These are phyloP conservation scores for Belgica antarctica DNA, from an alignment of 2,888 invertebrate species.

Conservation along the genomic window DNA sequence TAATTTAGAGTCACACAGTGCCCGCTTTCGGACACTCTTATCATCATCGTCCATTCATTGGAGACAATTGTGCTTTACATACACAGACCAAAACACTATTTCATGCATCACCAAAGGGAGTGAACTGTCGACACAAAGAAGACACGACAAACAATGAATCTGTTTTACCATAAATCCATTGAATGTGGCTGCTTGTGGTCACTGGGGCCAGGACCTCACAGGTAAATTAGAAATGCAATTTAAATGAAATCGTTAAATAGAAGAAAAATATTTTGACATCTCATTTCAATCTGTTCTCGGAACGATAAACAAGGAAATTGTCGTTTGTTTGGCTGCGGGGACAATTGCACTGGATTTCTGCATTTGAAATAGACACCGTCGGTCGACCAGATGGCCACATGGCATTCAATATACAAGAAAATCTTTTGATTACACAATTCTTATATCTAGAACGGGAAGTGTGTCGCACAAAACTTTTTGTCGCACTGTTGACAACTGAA, in stretches of 20 bases:
- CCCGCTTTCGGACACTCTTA: too few species aligned
- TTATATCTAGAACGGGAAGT: background rate
- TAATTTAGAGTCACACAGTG: background rate
- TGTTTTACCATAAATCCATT: constrained; percentile 33
- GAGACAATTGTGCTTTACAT: constrained; percentile 5
- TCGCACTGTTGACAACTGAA: background rate
- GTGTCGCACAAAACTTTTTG: constrained; percentile 9
- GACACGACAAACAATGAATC: constrained; percentile 18
- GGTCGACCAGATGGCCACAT: constrained; percentile 10
- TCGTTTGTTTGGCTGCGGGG: background rate
- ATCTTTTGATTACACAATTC: background rate
- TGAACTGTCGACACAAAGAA: constrained; percentile 30
- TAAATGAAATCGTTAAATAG: constrained; percentile 39
- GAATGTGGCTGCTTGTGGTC: constrained; percentile 34
- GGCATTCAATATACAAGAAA: background rate
- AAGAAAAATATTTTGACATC: constrained; percentile 43
- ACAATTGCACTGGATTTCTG: constrained; percentile 13
- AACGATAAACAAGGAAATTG: constrained; percentile 29
- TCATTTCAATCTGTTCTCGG: constrained; percentile 35
- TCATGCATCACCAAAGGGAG: constrained; percentile 21
- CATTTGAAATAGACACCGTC: constrained; percentile 26
- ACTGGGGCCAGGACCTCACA: constrained; percentile 40
- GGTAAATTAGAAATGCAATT: constrained; percentile 33
- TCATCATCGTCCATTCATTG: too few species aligned
- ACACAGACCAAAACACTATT: background rate